Percentiles rank a stretch among this genome's conserved stretches.
phyloP scores from a whole-genome alignment of 1,140 invertebrate species.

The Episyrphus balteatus region DNA sequence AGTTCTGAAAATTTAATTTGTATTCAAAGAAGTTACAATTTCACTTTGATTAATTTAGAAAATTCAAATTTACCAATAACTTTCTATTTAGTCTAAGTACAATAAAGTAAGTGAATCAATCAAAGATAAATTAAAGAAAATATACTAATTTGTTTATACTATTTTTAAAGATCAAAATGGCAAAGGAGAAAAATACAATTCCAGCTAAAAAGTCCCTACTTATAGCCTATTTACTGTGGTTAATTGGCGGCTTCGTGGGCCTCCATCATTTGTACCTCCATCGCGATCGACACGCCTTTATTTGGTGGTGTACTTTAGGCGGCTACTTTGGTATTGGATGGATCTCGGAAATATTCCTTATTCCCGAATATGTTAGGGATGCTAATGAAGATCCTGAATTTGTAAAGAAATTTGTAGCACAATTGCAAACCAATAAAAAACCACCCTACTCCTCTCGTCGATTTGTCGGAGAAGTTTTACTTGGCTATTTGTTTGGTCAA shows the following conservation, averaged over 20 bases:
- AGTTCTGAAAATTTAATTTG: no score
- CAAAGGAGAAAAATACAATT: constrained; percentile 10
- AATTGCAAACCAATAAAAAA: constrained; percentile 52
- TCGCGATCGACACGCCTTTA: constrained; percentile 79
- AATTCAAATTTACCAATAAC: no score
- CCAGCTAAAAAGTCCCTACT: constrained; percentile 52
- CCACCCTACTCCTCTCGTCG: constrained; percentile 68
- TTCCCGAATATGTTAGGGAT: constrained; percentile 78
- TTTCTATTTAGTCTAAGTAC: no score
- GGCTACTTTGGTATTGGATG: constrained; percentile 79
- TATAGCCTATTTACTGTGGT: constrained; percentile 70
- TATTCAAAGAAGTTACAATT: no score
- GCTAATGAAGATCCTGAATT: constrained; percentile 69
- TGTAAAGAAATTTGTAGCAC: constrained; percentile 50
- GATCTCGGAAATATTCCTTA: constrained; percentile 72
- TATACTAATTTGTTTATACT: no score
- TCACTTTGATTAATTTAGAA: no score
- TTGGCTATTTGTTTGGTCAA: constrained; percentile 71
- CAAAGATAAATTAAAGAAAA: no score
- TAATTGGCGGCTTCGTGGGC: constrained; percentile 76
- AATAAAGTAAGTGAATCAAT: no score
- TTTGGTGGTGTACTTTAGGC: constrained; percentile 76
- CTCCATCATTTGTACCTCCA: constrained; percentile 84
- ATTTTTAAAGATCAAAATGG: not conserved
- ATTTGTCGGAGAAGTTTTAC: constrained; percentile 63